Conservation (phyloP, 1,140 invertebrate species). For the Portunus trituberculatus region DNA sequence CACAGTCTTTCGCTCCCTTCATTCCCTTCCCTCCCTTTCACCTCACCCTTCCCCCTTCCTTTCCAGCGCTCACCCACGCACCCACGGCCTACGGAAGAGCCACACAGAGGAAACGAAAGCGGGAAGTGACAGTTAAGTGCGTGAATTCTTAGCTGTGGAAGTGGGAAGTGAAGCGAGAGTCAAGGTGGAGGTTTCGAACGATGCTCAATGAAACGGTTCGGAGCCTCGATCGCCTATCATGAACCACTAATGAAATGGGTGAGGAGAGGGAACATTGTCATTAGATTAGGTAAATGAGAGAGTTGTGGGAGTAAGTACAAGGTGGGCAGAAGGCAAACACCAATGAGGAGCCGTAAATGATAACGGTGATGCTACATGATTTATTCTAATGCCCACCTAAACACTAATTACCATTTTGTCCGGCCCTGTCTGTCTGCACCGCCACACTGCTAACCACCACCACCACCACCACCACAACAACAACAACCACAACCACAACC, state of each 20-base stretch:
- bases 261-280: slow-evolving; percentile 27
- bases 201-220: background rate
- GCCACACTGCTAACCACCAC: no score
- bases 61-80: no score
- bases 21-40: background rate
- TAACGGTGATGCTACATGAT: background rate
- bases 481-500: no score
- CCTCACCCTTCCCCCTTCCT: no score
- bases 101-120: no score
- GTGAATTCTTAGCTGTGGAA: no score
- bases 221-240: slow-evolving; percentile 12
- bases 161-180: no score
- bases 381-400: slow-evolving; percentile 25
- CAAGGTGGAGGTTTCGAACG: background rate
- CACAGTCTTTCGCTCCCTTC: background rate
- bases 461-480: no score
- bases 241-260: slow-evolving; percentile 35
- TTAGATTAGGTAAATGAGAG: slow-evolving; percentile 52
- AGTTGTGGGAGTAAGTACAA: slow-evolving; percentile 31
- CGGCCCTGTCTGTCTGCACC: no score
- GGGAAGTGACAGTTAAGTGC: no score
- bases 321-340: slow-evolving; percentile 2
- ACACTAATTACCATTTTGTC: slow-evolving; percentile 26
- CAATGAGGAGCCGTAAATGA: slow-evolving; percentile 34
- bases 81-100: no score